Base-by-base conservation (phyloP, 1,140 invertebrate genomes). In the Drosophila sulfurigaster region DNA sequence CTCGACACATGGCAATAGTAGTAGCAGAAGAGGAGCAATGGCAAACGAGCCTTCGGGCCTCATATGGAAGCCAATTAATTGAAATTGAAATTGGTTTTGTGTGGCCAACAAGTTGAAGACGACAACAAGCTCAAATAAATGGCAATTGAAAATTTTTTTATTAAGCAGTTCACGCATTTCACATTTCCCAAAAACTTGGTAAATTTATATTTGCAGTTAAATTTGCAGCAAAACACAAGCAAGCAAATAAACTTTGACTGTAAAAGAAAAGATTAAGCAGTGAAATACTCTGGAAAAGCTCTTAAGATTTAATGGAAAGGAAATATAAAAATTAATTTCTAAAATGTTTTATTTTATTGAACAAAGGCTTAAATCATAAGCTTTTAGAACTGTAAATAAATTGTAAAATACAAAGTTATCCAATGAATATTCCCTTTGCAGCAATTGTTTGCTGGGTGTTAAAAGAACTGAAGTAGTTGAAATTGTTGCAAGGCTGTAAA, bases 401-500 rank as follows among this genome's bases (percentile, higher is more conserved):
- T 32, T 6, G 1, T 32, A 32, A 32, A 25, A 25, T 25, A 3
- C 0, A 25, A 8, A 32, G 35, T 38, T 8, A 8, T 48, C 6
- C 11, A 20, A 11, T 6, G 6, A 13, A 16, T 38, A 41, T 41
- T n/a, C 41, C 57, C 57, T 1, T 5, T 45, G 11, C 15, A 0
- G 1, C 2, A 38, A 48, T n/a, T 41, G 3, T 7, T 15, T 57
- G 41, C 59, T 60, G 56, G 59, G 51, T 46, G 60, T 70, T 54
- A 7, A 15, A 30, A 59, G 20, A 28, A 20, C 25, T 46, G 25
- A 65, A 65, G 62, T 43, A 28, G 52, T 45, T 56, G 41, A 10
- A 68, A 76, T 68, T 65, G 58, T 78, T 75, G 60, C 66, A 81
- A 25, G 81, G 81, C 86, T 85, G 81, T 89, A 90, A 89, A 90